A percentile compares a stretch with the other conserved stretches of the same genome.
phyloP scores from a whole-genome alignment of 2,888 invertebrate species.

The Margaritifera margaritifera region DNA sequence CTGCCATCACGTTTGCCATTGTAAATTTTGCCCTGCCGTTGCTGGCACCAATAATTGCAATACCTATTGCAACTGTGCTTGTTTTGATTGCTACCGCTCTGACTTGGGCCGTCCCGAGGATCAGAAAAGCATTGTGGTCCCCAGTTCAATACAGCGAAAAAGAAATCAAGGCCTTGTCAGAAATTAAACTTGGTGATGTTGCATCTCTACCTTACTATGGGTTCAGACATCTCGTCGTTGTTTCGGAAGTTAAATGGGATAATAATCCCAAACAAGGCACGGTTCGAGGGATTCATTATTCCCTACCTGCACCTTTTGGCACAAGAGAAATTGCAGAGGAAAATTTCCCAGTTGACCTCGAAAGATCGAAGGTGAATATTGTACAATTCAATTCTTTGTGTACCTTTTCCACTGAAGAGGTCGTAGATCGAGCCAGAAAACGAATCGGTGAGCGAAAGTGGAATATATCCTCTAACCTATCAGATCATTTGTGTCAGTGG shows the following conservation, averaged over 20 bases:
- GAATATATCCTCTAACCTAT: neutral
- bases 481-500: slow-evolving; percentile 14
- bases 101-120: slow-evolving; percentile 6
- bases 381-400: slow-evolving; percentile 5
- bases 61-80: slow-evolving; percentile 6
- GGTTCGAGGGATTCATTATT: slow-evolving; percentile 12
- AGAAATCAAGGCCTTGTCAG: slow-evolving; percentile 1
- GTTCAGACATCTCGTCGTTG: slow-evolving; percentile 3
- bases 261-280: neutral
- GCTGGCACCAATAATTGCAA: slow-evolving; percentile 2
- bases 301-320: neutral
- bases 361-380: neutral
- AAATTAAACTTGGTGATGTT: slow-evolving; percentile 5
- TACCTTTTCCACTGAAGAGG: neutral
- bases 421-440: slow-evolving; percentile 2
- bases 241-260: slow-evolving; percentile 1
- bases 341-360: neutral
- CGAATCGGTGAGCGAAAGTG: slow-evolving; percentile 12
- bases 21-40: slow-evolving; percentile 6
- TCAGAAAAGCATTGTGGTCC: slow-evolving; percentile 10
- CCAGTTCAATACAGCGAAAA: slow-evolving; percentile 8
- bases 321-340: slow-evolving; percentile 12
- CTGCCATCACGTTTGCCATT: too few species aligned
- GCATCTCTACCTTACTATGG: slow-evolving; percentile 3
- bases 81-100: slow-evolving; percentile 4